Evolutionary conservation across 1,140 invertebrate species (phyloP).

Genomic region (Calliphora vicina): DNA sequence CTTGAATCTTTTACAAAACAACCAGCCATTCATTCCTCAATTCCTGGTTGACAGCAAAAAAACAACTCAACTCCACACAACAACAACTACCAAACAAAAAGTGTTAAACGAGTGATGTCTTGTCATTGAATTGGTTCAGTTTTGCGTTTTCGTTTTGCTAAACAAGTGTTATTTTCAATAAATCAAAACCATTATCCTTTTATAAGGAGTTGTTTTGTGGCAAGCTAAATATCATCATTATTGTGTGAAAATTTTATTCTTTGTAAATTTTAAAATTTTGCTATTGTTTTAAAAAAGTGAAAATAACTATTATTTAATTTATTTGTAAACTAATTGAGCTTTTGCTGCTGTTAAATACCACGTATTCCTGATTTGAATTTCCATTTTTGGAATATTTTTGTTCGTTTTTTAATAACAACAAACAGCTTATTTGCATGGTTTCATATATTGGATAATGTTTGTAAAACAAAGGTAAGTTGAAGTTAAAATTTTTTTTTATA

Average conservation of each 20-base stretch:
- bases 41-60: not conserved
- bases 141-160: not conserved
- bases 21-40: not conserved
- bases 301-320: not conserved
- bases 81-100: no score
- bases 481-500: not conserved
- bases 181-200: not conserved
- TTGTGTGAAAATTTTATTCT: not conserved
- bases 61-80: no score
- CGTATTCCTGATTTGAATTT: not conserved
- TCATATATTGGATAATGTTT: slow-evolving; percentile 40
- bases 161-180: not conserved
- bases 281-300: not conserved
- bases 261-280: no score
- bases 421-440: slow-evolving; percentile 12
- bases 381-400: slow-evolving; percentile 2
- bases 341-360: not conserved
- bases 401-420: not conserved
- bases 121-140: not conserved
- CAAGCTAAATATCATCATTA: not conserved
- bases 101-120: not conserved
- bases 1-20: not conserved
- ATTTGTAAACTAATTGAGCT: not conserved
- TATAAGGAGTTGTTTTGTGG: not conserved
- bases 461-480: slow-evolving; percentile 38